Evolutionary conservation across 1,140 invertebrate species (phyloP), one percentile per base, ranked within the genome.

Genomic region (Bombus haemorrhoidalis): DNA sequence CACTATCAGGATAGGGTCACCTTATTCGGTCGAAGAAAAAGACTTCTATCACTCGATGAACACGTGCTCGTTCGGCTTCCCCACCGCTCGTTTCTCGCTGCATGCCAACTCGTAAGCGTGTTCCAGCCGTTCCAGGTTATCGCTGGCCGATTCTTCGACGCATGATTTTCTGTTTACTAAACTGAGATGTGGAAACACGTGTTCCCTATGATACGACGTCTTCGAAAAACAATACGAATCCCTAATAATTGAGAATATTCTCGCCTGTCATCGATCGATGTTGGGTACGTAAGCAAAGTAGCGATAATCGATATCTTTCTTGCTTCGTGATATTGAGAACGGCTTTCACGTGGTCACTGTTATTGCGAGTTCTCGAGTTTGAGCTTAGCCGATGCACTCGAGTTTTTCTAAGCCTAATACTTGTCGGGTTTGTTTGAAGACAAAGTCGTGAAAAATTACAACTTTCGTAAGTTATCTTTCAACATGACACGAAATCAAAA

Each of bases 31-130:
- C 77, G 59, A 53, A 39, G 59, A 83, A 72, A 87, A 91, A 90
- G 90, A 88, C 43, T 86, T 90, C 88, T 91, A 92, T 93, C 92
- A 93, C 89, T 88, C 92, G 87, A 73, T 88, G 88, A 90, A 81
- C 92, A 93, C 92, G 92, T 93, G 92, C 86, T 90, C 86, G 53
- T 43, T 39, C 85, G 73, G 39, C 13, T 57, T 77, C 79, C 80
- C 69, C 64, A 32, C 34, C 41, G 13, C 69, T 9, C 37, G 18
- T 9, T 6, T 41, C 12, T 18, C 57, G 34, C 34, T 82, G 68
- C 57, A 62, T 64, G 69, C 32, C 74, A 34, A 64, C 64, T 80
- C 18, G 39, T 13, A 34, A 80, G 43, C 37, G 37, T 75, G 47
- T 81, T n/a, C 47, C 47, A 53, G 47, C 47, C 47, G 47, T 53